phyloP scores from a whole-genome alignment of 1,140 invertebrate genomes.

The Thrips palmi region DNA sequence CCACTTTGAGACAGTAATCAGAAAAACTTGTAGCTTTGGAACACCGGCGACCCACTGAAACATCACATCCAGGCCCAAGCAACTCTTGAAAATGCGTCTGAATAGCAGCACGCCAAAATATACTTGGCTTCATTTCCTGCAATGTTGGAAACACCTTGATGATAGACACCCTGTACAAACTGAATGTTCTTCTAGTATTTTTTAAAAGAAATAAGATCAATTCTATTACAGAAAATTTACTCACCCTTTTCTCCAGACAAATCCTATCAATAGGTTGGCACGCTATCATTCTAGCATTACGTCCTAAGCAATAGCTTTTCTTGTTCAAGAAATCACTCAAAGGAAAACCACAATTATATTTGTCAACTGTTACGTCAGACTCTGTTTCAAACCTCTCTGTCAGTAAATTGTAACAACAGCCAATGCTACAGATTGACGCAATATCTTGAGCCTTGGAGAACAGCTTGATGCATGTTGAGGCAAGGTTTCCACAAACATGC shows the following conservation, averaged over 20 bases:
- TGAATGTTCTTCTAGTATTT: too few relatives aligned
- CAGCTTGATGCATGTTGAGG: slow-evolving; percentile 49
- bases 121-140: too few relatives aligned
- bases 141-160: too few relatives aligned
- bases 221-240: too few relatives aligned
- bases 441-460: slow-evolving; percentile 37
- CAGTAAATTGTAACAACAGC: slow-evolving; percentile 80
- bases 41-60: too few relatives aligned
- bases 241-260: slow-evolving; percentile 28
- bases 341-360: slow-evolving; percentile 36
- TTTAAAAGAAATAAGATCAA: too few relatives aligned
- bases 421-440: slow-evolving; percentile 68
- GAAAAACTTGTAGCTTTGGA: too few relatives aligned
- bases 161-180: too few relatives aligned
- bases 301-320: slow-evolving; percentile 35
- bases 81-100: too few relatives aligned
- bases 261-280: slow-evolving; percentile 55
- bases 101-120: too few relatives aligned
- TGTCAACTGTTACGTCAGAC: slow-evolving; percentile 12
- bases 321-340: slow-evolving; percentile 40
- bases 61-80: too few relatives aligned
- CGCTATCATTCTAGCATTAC: slow-evolving; percentile 66
- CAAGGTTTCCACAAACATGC: slow-evolving; percentile 78
- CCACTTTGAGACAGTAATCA: too few relatives aligned
- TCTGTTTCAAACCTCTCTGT: slow-evolving; percentile 35